Conservation (phyloP, 1,140 invertebrate genomes). For the Lepidurus couesii region DNA sequence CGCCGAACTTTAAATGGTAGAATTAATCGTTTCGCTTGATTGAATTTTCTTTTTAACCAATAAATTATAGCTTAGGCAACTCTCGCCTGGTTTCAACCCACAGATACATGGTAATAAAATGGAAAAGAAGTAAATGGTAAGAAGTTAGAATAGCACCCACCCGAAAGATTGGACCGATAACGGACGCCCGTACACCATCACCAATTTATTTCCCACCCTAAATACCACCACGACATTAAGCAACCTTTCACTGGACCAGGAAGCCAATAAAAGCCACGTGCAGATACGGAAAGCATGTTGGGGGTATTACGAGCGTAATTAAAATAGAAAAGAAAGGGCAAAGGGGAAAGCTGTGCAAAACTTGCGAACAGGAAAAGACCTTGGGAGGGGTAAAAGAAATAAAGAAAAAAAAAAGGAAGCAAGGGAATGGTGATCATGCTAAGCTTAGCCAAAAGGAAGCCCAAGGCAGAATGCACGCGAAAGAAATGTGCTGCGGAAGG, state of each 20-base stretch:
- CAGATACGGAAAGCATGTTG: not conserved
- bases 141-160: constrained; percentile 1
- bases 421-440: not conserved
- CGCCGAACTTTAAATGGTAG: not conserved
- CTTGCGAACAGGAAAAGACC: constrained; percentile 5
- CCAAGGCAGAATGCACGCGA: not conserved
- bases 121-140: not conserved
- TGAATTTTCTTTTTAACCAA: not conserved
- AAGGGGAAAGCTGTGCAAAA: not conserved
- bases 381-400: not conserved
- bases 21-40: not conserved
- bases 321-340: not conserved
- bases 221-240: constrained; percentile 4
- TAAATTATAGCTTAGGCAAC: not conserved
- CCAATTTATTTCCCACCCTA: constrained; percentile 14
- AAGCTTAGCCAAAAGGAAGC: not conserved
- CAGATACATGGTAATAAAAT: not conserved
- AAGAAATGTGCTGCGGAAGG: not conserved
- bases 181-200: constrained; percentile 12
- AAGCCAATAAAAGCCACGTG: not conserved
- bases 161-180: constrained; percentile 16
- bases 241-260: constrained; percentile 5
- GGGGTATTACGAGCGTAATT: not conserved
- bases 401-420: not conserved
- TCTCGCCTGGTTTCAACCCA: not conserved